These are phyloP conservation scores for Paracanthobrama guichenoti DNA, from an alignment of 2,113 vertebrate species.

Conservation along the genomic window DNA sequence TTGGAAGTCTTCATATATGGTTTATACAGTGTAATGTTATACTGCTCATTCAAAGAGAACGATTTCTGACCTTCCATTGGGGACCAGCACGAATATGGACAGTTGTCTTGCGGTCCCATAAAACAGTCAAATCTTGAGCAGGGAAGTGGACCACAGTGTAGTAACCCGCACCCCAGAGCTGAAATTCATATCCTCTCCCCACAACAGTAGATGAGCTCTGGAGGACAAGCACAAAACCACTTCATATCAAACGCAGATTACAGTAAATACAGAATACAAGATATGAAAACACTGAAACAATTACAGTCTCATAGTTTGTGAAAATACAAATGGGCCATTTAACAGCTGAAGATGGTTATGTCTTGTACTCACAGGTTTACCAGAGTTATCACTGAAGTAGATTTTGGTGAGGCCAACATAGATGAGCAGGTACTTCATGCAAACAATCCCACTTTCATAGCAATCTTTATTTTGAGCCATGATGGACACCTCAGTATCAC, in stretches of 20 bases:
- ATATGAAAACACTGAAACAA: background rate
- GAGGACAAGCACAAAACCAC: constrained; percentile 38
- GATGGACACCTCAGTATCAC: constrained; percentile 87
- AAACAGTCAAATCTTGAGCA: constrained; percentile 87
- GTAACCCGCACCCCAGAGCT: constrained; percentile 91
- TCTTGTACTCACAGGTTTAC: constrained; percentile 81
- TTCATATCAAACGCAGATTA: constrained; percentile 17
- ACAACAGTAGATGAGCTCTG: constrained; percentile 78
- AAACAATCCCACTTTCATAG: constrained; percentile 97
- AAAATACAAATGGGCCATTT: background rate
- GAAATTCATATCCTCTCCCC: constrained; percentile 82
- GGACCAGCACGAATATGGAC: constrained; percentile 93
- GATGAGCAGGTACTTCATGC: constrained; percentile 92
- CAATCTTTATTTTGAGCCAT: constrained; percentile 96
- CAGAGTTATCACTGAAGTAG: constrained; percentile 88
- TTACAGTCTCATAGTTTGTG: background rate
- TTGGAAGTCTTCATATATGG: too few species aligned
- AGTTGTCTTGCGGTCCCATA: constrained; percentile 97
- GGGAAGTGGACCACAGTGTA: constrained; percentile 90
- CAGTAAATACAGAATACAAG: background rate
- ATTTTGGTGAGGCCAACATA: constrained; percentile 90
- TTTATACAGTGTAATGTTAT: background rate
- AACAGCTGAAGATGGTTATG: background rate
- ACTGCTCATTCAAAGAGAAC: background rate
- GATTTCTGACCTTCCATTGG: constrained; percentile 86